Conservation (phyloP, 2,113 vertebrate genomes). For the Tragelaphus strepsiceros region DNA sequence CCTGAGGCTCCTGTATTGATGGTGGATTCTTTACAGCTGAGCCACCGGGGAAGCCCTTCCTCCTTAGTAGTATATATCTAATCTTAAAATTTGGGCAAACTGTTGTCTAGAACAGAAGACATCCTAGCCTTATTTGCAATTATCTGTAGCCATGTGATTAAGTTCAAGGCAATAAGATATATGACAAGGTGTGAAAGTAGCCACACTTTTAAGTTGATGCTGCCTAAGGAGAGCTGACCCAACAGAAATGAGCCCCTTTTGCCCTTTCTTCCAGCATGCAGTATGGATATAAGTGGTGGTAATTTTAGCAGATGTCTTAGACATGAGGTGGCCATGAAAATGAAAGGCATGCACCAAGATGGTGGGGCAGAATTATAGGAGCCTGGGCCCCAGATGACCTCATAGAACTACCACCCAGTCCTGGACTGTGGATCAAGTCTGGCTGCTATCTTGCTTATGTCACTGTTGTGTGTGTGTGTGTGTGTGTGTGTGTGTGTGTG, state of each 20-base stretch:
- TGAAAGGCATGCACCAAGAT: neutral
- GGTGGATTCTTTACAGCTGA: neutral
- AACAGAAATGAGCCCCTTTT: neutral
- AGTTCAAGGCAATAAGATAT: neutral
- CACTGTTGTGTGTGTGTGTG: neutral
- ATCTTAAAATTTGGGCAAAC: neutral
- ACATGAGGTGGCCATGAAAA: neutral
- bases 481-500: neutral
- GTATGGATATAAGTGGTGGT: neutral
- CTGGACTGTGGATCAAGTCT: neutral
- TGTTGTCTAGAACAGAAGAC: neutral
- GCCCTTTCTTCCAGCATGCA: neutral
- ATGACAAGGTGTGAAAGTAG: neutral
- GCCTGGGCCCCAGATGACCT: neutral
- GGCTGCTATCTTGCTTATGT: neutral
- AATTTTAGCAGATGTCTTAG: constrained; percentile 3
- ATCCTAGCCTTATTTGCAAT: neutral
- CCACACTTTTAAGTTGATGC: neutral
- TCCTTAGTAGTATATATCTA: neutral
- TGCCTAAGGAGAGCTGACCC: neutral
- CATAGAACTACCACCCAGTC: neutral
- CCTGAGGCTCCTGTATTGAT: neutral
- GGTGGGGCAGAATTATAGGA: neutral
- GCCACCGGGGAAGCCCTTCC: neutral
- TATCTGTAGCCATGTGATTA: neutral